These are phyloP conservation scores for Acipenser ruthenus DNA, from an alignment of 2,797 vertebrate genomes.

Conservation along the genomic window DNA sequence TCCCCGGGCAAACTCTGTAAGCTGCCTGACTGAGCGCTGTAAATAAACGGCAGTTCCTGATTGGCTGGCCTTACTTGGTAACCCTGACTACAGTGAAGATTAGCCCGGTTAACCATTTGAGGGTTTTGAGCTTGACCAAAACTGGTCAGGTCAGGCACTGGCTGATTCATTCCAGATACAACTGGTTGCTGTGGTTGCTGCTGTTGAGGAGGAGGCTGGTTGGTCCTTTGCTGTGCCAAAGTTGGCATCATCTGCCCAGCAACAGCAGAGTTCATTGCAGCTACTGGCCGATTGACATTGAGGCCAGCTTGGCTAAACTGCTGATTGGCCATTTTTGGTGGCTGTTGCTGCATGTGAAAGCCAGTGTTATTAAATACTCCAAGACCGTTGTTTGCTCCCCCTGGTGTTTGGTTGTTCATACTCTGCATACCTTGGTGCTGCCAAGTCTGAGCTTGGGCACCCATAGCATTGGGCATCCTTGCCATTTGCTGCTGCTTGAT, in stretches of 20 bases:
- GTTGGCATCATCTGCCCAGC: slow-evolving; percentile 72
- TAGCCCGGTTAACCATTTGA: slow-evolving; percentile 57
- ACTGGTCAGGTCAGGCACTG: slow-evolving; percentile 69
- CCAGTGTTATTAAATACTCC: slow-evolving; percentile 63
- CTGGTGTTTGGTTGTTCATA: slow-evolving; percentile 59
- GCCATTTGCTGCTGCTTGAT: slow-evolving; percentile 72
- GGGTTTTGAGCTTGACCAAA: slow-evolving; percentile 69
- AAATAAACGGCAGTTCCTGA: slow-evolving; percentile 83
- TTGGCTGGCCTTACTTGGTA: slow-evolving; percentile 77
- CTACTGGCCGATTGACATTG: slow-evolving; percentile 61
- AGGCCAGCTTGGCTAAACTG: slow-evolving; percentile 65
- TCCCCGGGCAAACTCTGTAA: slow-evolving; percentile 73
- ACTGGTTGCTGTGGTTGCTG: slow-evolving; percentile 57
- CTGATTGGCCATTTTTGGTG: slow-evolving; percentile 72
- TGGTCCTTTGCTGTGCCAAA: slow-evolving; percentile 71
- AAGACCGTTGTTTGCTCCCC: slow-evolving; percentile 45
- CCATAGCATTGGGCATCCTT: slow-evolving; percentile 68
- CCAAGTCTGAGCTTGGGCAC: slow-evolving; percentile 70
- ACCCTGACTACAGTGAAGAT: slow-evolving; percentile 79
- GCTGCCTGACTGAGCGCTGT: slow-evolving; percentile 64
- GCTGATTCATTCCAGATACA: slow-evolving; percentile 52
- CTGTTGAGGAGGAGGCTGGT: slow-evolving; percentile 49
- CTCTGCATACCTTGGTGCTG: slow-evolving; percentile 68
- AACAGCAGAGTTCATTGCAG: slow-evolving; percentile 57
- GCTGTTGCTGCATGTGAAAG: slow-evolving; percentile 81